These are phyloP conservation scores for Ailuropoda melanoleuca DNA, from an alignment of 2,113 vertebrate genomes.

Conservation along the genomic window DNA sequence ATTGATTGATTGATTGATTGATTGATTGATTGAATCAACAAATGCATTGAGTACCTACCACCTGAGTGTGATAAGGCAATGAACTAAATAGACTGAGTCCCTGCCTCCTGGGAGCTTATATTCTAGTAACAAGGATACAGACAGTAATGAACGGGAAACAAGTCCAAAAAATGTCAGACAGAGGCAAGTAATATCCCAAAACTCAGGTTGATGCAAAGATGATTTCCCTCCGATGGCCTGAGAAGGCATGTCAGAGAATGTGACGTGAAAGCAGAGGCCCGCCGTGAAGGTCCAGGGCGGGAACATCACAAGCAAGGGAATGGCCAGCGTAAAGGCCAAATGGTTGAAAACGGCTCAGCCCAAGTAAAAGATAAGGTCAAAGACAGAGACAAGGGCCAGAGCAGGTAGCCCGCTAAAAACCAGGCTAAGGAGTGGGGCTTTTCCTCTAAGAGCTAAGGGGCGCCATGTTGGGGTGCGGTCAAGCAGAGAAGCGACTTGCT, in stretches of 20 bases:
- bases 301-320: neutral
- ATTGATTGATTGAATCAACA: neutral
- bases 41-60: neutral
- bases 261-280: neutral
- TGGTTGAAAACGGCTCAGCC: neutral
- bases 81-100: neutral
- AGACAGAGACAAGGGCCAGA: neutral
- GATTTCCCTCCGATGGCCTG: neutral
- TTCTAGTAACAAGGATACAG: neutral
- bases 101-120: neutral
- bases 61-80: neutral
- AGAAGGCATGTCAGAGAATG: neutral
- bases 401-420: neutral
- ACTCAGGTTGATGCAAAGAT: neutral
- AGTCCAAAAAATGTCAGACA: neutral
- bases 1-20: constrained; percentile 19
- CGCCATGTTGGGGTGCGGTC: neutral
- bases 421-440: neutral
- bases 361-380: neutral
- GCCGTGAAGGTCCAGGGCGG: neutral
- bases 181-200: neutral
- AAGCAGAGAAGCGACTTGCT: neutral
- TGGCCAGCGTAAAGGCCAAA: neutral
- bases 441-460: neutral
- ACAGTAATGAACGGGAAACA: neutral